Conservation (phyloP, 1,140 invertebrate species). For the Tribolium madens region DNA sequence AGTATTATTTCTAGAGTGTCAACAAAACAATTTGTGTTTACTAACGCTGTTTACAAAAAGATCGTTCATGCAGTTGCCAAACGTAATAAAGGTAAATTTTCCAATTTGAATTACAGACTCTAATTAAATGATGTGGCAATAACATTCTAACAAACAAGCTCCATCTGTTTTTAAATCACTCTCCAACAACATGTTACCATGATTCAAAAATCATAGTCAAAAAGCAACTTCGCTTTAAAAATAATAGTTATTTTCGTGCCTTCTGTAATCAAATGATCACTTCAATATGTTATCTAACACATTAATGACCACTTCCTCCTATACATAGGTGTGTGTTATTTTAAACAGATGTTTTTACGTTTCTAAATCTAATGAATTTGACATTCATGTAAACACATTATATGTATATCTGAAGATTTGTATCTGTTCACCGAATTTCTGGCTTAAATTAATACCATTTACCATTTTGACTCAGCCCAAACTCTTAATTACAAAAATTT, state of each 20-base stretch:
- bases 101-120: background rate
- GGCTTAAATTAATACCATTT: background rate
- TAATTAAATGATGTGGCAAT: background rate
- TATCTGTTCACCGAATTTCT: background rate
- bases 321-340: constrained; percentile 11
- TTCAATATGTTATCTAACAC: constrained; percentile 3
- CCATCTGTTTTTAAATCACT: background rate
- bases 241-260: background rate
- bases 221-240: background rate
- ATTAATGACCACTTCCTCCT: constrained; percentile 20
- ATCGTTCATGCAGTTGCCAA: background rate
- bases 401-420: background rate
- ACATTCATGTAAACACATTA: constrained; percentile 7
- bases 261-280: constrained; percentile 2
- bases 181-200: background rate
- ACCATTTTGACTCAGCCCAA: background rate
- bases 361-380: background rate
- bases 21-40: too few relatives aligned
- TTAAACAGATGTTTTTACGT: constrained; percentile 8
- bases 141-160: background rate
- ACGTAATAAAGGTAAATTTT: background rate
- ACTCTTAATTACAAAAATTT: background rate
- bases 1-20: background rate
- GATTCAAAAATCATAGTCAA: background rate
- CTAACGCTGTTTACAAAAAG: too few relatives aligned